Evolutionary conservation across 2,113 vertebrate species (phyloP), one percentile per base, ranked within the genome.

Genomic region (Podarcis cretensis): DNA sequence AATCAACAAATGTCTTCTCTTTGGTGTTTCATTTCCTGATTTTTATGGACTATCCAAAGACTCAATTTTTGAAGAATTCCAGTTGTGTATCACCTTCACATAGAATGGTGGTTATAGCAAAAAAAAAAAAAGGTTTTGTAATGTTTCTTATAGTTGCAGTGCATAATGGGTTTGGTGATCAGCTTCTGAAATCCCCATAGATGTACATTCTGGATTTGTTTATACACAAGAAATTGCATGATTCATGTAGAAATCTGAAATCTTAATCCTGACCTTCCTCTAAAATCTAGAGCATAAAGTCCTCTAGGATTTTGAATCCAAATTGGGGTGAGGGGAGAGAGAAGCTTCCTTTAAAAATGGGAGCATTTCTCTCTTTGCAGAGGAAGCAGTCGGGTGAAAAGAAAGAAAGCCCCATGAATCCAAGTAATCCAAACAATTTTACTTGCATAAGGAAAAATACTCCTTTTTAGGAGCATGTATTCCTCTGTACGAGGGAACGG

Each of bases 51-150:
- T 59, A 9, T 63, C 30, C 27, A 57, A 32, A 30, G n/a, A 30
- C 16, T 25, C 32, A 37, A n/a, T 35, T 35, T 8, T 63, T 81
- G 3, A 23, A 18, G 25, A 32, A n/a, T 63, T 59, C 54, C 14
- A 20, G 14, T 23, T n/a, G 18, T 81, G 8, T 8, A 23, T 81
- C n/a, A 59, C 30, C 9, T 59, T 21, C n/a, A 63, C 13, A 21
- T 2, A 23, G 54, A 4, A 63, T 35, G 20, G 5, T 35, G 3
- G 1, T 0, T 71, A 2, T 32, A 35, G n/a, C 4, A 4, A 13
- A 32, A 6, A 14, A 73, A 4, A 13, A 32, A 6, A 14, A 73
- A 13, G 21, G 3, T 57, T 59, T 57, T 14, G 13, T 59, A n/a
- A 57, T 14, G 30, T 20, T 57, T 80, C 43, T 54, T 79, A 2